Base-by-base conservation (phyloP, 2,797 vertebrate genomes). In the Enteromius anoplus region DNA sequence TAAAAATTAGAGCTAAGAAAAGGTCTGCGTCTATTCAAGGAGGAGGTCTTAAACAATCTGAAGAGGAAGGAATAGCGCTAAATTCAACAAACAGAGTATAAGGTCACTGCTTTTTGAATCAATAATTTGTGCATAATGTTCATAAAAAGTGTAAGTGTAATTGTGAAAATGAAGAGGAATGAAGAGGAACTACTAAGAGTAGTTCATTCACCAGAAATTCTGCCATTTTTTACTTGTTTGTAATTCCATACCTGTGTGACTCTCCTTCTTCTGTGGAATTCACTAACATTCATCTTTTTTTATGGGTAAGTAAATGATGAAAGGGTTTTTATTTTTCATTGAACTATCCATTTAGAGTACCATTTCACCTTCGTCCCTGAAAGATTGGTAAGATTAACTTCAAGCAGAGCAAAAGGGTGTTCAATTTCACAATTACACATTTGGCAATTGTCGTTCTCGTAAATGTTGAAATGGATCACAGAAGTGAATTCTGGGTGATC, bases 1-100 rank as follows among this genome's bases (percentile, higher is more conserved):
- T 34, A 6, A 77, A 78, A n/a, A 88, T 81, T 75, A 91, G 23
- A 83, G 89, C 64, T 5, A 86, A 66, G 11, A 83, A 77, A 65
- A 87, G 3, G 14, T 29, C 51, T 21, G 3, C 29, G 17, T 19
- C 70, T 51, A 53, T 10, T 68, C 66, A 47, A 80, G 19, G 6
- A 72, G 53, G 19, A 17, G 9, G n/a, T 83, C 14, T 55, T 62
- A 76, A 76, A 53, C 29, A 3, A 21, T 42, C 6, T n/a, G 55
- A n/a, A 76, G 51, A 64, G 17, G 47, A 82, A 68, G 80, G 37
- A 21, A 26, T 34, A 21, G 1, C 66, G 19, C n/a, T 78, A 62
- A 60, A 80, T 3, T 40, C 64, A 53, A 65, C 32, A 79, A 19
- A 42, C 47, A 58, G 26, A 21, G 19, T 34, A 47, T 49, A 60